phyloP scores from a whole-genome alignment of 2,888 invertebrate genomes.

The Drosophila subsilvestris region DNA sequence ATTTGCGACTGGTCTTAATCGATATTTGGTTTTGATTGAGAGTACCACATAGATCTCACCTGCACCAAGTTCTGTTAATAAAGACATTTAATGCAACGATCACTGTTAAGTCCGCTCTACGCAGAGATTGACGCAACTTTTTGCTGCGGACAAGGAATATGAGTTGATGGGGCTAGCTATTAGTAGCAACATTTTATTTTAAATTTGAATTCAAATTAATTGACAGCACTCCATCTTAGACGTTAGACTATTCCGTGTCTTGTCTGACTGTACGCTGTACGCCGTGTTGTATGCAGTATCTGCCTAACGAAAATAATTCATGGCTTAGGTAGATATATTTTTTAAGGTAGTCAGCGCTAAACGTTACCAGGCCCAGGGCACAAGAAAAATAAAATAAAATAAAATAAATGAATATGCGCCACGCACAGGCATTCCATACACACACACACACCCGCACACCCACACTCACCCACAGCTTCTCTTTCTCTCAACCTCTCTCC shows the following conservation, averaged over 20 bases:
- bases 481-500: neutral
- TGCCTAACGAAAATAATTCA: slow-evolving; percentile 67
- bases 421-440: slow-evolving; percentile 65
- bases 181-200: neutral
- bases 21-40: neutral
- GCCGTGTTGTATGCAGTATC: slow-evolving; percentile 10
- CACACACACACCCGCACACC: slow-evolving; percentile 20
- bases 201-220: neutral
- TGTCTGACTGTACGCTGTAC: neutral
- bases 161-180: neutral
- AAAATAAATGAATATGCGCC: slow-evolving; percentile 72
- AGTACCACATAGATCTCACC: too few relatives aligned
- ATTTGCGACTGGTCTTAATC: neutral
- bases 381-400: slow-evolving; percentile 56
- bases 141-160: neutral
- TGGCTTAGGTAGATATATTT: slow-evolving; percentile 65
- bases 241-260: neutral
- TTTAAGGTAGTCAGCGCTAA: slow-evolving; percentile 68
- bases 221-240: neutral
- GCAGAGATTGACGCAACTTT: neutral
- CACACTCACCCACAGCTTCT: slow-evolving; percentile 4
- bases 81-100: neutral
- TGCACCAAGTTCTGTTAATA: too few relatives aligned
- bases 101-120: neutral
- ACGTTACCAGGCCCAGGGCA: slow-evolving; percentile 45